phyloP scores from a whole-genome alignment of 2,113 vertebrate genomes.

The Notarius quadriscutis region DNA sequence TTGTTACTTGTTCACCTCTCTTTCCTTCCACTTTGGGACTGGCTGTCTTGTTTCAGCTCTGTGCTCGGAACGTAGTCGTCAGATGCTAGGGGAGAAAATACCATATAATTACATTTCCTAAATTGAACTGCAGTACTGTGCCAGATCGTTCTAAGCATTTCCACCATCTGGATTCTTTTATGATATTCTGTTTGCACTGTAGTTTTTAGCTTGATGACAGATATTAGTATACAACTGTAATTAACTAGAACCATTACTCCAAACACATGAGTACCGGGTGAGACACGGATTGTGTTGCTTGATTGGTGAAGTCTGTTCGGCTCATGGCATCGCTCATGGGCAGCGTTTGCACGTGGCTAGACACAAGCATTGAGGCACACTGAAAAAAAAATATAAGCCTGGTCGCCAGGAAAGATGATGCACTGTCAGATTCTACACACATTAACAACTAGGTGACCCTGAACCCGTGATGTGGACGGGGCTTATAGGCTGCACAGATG shows the following conservation, averaged over 20 bases:
- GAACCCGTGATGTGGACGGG: not conserved
- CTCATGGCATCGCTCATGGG: not conserved
- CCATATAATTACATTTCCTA: constrained; percentile 8
- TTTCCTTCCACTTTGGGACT: constrained; percentile 58
- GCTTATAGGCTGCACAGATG: not conserved
- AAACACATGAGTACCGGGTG: not conserved
- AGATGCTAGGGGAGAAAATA: constrained; percentile 47
- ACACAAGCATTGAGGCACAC: not conserved
- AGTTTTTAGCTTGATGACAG: constrained; percentile 2
- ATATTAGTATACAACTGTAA: constrained; percentile 15
- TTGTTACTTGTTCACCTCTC: constrained; percentile 61
- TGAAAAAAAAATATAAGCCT: not conserved
- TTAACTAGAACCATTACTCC: not conserved
- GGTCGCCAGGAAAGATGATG: not conserved
- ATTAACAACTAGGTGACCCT: not conserved
- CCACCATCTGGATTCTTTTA: constrained; percentile 30
- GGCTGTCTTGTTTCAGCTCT: constrained; percentile 60
- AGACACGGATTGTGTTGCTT: not conserved
- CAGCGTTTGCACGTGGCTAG: not conserved
- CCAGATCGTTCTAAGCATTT: constrained; percentile 5
- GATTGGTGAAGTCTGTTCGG: not conserved
- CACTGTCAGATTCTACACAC: not conserved
- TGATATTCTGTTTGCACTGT: not conserved
- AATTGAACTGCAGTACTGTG: not conserved
- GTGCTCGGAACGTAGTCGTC: constrained; percentile 56